Evolutionary conservation across 2,797 vertebrate species (phyloP).

Genomic region (Clarias platycephalus): DNA sequence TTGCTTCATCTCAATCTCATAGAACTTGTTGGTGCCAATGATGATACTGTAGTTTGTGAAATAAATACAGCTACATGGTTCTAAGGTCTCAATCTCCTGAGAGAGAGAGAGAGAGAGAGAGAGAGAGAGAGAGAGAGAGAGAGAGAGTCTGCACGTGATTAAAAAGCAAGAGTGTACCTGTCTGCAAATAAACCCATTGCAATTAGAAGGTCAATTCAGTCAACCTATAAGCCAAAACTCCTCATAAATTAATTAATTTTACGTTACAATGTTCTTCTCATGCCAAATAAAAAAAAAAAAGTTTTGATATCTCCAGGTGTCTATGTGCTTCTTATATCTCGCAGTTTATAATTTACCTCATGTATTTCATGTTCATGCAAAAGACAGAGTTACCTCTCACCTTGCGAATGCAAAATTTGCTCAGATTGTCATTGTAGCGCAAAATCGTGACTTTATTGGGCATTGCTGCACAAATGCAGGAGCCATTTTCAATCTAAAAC

Average conservation of each 20-base stretch:
- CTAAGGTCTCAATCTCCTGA: slow-evolving; percentile 97
- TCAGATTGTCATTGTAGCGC: slow-evolving; percentile 93
- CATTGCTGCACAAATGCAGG: slow-evolving; percentile 96
- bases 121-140: not conserved
- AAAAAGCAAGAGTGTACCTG: slow-evolving; percentile 7
- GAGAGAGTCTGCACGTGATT: slow-evolving; percentile 9
- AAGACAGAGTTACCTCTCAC: slow-evolving; percentile 65
- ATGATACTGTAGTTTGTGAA: slow-evolving; percentile 97
- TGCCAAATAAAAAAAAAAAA: not conserved
- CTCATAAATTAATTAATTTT: not conserved
- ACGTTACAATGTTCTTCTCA: not conserved
- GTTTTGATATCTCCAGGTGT: not conserved
- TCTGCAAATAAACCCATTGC: not conserved
- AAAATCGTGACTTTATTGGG: slow-evolving; percentile 93
- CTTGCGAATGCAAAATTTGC: slow-evolving; percentile 97
- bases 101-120: slow-evolving; percentile 28
- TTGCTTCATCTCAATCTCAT: slow-evolving; percentile 99
- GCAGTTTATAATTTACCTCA: not conserved
- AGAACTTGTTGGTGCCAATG: slow-evolving; percentile 98
- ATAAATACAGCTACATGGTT: slow-evolving; percentile 98
- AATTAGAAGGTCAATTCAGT: slow-evolving; percentile 17
- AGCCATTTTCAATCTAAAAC: slow-evolving; percentile 87
- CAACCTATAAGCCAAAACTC: slow-evolving; percentile 10
- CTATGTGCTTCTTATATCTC: not conserved
- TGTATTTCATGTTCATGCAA: not conserved